Conservation (phyloP, 1,140 invertebrate genomes). For the Caenorhabditis inopinata region DNA sequence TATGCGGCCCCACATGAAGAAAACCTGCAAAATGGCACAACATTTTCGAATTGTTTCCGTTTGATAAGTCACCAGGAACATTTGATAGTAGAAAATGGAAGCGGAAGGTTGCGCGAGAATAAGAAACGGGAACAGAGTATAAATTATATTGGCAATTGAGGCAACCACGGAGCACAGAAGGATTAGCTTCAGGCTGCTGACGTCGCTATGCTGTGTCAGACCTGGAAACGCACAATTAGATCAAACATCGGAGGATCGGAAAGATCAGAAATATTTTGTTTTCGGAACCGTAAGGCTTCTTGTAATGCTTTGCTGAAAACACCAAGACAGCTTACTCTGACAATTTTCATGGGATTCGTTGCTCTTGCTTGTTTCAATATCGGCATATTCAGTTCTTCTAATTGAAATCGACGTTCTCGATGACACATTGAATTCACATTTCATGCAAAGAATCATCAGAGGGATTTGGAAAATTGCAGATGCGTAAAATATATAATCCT, state of each 20-base stretch:
- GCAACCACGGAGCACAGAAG: constrained; percentile 28
- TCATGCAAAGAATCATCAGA: neutral
- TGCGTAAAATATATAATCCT: constrained; percentile 16
- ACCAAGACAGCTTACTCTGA: neutral
- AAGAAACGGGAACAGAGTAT: constrained; percentile 24
- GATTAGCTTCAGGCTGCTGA: constrained; percentile 23
- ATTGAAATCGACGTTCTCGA: constrained; percentile 14
- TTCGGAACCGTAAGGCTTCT: neutral
- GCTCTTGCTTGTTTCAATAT: neutral
- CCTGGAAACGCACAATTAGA: neutral
- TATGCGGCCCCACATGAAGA: constrained; percentile 16
- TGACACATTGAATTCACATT: neutral
- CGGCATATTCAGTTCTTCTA: constrained; percentile 7
- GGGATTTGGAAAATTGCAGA: constrained; percentile 32
- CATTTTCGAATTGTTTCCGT: neutral
- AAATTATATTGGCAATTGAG: constrained; percentile 9
- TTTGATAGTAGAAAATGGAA: constrained; percentile 34
- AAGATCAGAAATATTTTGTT: neutral
- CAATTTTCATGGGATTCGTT: neutral
- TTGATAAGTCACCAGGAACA: neutral
- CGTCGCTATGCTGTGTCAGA: constrained; percentile 29
- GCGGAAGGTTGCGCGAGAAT: constrained; percentile 26
- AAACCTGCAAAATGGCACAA: neutral
- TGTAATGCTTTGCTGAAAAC: neutral
- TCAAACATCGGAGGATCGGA: too few species aligned